Evolutionary conservation across 2,888 invertebrate species (phyloP), one percentile per base, ranked within the genome.

Genomic region (Chouioia cunea): DNA sequence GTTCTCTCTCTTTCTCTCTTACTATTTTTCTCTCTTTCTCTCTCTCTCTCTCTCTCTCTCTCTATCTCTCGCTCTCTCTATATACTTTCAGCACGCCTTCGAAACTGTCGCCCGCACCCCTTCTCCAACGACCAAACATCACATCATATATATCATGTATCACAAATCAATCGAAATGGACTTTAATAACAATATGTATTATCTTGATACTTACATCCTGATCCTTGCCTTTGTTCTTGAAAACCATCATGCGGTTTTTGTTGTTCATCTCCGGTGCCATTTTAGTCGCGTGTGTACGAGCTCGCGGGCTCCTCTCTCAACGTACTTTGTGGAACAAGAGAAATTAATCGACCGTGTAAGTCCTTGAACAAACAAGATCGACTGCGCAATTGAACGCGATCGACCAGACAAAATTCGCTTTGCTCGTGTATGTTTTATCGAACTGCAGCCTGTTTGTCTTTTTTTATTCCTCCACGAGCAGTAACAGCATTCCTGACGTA

Each of bases 201-300:
- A 6, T 43, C 4, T 0, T 4, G n/a, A 58, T 73, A 92, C 95
- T 93, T 90, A 97, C 97, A 89, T 98, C 98, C 88, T 96, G 96
- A 90, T 99, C 98, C 90, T 98, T 99, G 85, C 98, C 98, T 90
- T 96, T 96, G 91, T 99, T 98, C 93, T 99, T 99, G 89, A 97
- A 97, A 87, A 92, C 94, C 88, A 94, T 93, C 90, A 95, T 92
- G 88, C 96, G 93, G 90, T 92, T 93, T 90, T 92, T 93, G 88
- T 89, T 89, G 87, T 89, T 90, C 87, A 90, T 90, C 86, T 91
- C 91, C 81, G 88, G 88, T 90, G 92, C 91, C 93, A 93, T 93
- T 91, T 91, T 92, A 87, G n/a, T 18, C 36, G 36, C 36, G 36
- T 36, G 36, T 27, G 2, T 36, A 12, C 6, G 36, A 10, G 10